Percentiles rank a stretch among this genome's conserved stretches.
Conservation (phyloP, 2,888 invertebrate genomes). For the Dyspetes luteomarginatus region DNA sequence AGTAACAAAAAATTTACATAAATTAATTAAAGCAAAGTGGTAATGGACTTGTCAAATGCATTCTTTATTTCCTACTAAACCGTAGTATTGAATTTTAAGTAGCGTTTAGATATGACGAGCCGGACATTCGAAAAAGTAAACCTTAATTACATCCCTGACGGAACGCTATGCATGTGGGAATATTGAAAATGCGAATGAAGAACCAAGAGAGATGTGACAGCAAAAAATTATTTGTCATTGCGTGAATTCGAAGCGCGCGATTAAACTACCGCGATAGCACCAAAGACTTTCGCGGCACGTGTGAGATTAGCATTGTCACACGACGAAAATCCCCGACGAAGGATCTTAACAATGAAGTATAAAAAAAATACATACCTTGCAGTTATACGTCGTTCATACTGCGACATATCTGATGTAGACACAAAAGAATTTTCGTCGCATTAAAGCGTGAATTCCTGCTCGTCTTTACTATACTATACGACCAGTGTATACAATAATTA, state of each 20-base stretch:
- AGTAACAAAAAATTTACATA: neutral
- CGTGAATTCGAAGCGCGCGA: constrained; percentile 14
- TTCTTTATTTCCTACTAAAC: no score
- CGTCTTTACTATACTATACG: no score
- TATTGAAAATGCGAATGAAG: neutral
- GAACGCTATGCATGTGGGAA: constrained; percentile 8
- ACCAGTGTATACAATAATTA: no score
- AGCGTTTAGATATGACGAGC: no score
- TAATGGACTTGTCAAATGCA: no score
- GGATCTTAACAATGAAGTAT: neutral
- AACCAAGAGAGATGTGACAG: neutral
- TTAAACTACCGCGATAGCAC: neutral
- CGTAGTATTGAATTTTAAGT: no score
- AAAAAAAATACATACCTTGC: neutral
- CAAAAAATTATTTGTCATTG: constrained; percentile 21
- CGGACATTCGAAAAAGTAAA: no score
- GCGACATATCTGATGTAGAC: neutral
- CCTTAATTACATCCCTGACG: no score
- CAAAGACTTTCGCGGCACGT: neutral
- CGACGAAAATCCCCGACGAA: neutral
- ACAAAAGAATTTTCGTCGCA: no score
- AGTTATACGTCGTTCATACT: neutral
- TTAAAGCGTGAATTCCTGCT: no score
- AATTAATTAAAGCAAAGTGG: no score
- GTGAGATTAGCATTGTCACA: neutral